A percentile compares a stretch with the other conserved stretches of the same genome.
These are phyloP conservation scores for Arenaria interpres DNA, from an alignment of 2,113 vertebrate species.

Conservation along the genomic window DNA sequence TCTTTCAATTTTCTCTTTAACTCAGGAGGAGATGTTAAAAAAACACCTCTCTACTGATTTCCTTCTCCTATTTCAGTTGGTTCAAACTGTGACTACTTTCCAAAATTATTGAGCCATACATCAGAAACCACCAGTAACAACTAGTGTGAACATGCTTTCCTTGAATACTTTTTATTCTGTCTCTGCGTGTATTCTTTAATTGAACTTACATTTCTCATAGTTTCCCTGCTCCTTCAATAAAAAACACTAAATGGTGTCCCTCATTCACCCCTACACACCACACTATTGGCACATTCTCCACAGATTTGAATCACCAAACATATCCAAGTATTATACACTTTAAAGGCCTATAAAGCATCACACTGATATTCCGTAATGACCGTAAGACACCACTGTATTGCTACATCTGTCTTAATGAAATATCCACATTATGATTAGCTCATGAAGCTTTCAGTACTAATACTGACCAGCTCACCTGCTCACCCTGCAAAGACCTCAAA, in stretches of 20 bases:
- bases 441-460: background rate
- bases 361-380: background rate
- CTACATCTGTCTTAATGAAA: background rate
- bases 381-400: background rate
- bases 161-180: background rate
- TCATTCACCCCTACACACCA: background rate
- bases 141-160: background rate
- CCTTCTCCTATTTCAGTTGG: background rate
- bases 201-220: background rate
- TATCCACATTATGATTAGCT: background rate
- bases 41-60: background rate
- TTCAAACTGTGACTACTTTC: background rate
- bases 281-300: background rate
- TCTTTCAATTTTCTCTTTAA: background rate
- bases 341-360: background rate
- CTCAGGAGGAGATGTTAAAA: background rate
- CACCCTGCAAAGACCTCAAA: background rate
- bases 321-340: background rate
- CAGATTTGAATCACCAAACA: background rate
- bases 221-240: background rate
- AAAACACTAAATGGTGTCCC: background rate
- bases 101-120: background rate
- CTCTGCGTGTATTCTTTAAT: background rate
- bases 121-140: background rate
- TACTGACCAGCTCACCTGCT: accelerated